Conservation (phyloP, 2,113 vertebrate genomes). For the Burhinus bistriatus region DNA sequence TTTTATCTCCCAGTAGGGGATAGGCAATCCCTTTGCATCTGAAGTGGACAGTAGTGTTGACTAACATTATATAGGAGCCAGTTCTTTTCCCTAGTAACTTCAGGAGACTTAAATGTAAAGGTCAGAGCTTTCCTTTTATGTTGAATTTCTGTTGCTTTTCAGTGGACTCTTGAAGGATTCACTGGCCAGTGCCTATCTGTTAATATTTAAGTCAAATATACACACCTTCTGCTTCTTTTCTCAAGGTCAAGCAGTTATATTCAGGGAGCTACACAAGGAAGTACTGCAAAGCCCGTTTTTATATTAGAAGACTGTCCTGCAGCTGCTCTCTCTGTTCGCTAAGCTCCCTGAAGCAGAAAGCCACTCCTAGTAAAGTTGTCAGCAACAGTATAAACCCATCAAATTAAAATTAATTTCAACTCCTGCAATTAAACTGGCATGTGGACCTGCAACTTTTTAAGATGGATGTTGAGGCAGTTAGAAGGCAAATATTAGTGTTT, state of each 20-base stretch:
- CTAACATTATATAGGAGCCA: not conserved
- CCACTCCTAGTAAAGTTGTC: not conserved
- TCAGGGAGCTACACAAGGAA: not conserved
- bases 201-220: not conserved
- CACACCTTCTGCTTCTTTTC: not conserved
- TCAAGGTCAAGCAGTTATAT: not conserved
- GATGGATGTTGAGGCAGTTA: not conserved
- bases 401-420: not conserved
- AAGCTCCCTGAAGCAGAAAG: not conserved
- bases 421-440: not conserved
- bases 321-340: not conserved
- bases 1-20: not conserved
- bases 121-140: slow-evolving; percentile 23
- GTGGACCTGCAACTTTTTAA: not conserved
- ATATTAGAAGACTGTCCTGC: not conserved
- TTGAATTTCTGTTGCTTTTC: slow-evolving; percentile 16
- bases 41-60: slow-evolving; percentile 19
- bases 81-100: not conserved
- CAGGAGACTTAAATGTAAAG: slow-evolving; percentile 28
- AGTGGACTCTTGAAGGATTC: not conserved
- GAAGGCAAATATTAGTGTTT: not conserved
- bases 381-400: not conserved
- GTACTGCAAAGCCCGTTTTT: not conserved
- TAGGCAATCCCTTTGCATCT: not conserved
- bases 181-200: not conserved